Conservation (phyloP, 2,888 invertebrate genomes). For the Pantelozetes paolii region DNA sequence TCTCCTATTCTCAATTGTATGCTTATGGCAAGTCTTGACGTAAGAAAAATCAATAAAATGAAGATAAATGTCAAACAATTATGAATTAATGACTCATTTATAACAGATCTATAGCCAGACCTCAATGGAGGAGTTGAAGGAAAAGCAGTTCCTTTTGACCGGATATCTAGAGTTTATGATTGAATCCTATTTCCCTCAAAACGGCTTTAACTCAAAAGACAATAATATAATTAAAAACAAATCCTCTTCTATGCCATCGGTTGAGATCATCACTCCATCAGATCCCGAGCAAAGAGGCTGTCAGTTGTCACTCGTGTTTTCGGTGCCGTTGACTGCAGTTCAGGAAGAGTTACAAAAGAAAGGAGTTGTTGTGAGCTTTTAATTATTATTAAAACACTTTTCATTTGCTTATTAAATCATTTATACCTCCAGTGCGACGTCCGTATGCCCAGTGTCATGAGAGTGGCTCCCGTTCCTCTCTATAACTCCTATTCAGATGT, state of each 20-base stretch:
- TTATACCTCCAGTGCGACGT: constrained; percentile 55
- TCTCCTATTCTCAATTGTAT: constrained; percentile 56
- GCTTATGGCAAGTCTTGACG: constrained; percentile 51
- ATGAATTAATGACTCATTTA: constrained; percentile 1
- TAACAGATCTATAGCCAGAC: constrained; percentile 56
- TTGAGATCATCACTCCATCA: constrained; percentile 57
- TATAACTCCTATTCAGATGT: constrained; percentile 59
- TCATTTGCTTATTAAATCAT: not conserved
- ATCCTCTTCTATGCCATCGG: constrained; percentile 29
- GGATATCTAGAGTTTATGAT: constrained; percentile 58
- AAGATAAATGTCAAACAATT: too few species aligned
- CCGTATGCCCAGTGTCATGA: constrained; percentile 56
- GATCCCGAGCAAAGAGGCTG: constrained; percentile 57
- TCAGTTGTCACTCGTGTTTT: constrained; percentile 58
- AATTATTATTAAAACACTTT: too few species aligned
- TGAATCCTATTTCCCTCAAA: constrained; percentile 49
- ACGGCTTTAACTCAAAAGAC: not conserved
- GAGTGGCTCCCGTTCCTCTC: constrained; percentile 57
- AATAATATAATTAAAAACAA: not conserved
- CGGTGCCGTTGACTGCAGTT: constrained; percentile 53
- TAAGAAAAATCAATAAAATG: too few species aligned
- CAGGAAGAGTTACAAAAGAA: constrained; percentile 55
- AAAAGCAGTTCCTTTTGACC: constrained; percentile 57
- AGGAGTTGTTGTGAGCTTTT: constrained; percentile 57
- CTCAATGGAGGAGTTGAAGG: constrained; percentile 52